Conservation (phyloP, 2,113 vertebrate genomes). For the Alosa alosa region DNA sequence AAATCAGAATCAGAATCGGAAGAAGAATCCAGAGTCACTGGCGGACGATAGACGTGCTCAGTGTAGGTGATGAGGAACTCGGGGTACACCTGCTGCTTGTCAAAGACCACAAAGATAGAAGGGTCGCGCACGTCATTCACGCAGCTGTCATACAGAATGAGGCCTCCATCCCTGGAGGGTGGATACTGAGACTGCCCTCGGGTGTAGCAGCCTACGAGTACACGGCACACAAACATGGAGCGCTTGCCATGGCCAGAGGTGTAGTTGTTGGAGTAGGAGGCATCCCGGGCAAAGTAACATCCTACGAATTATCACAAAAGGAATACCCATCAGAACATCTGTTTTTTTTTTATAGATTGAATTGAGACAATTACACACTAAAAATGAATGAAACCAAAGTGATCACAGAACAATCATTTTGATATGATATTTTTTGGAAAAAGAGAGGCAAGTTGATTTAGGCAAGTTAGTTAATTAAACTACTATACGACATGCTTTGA, state of each 20-base stretch:
- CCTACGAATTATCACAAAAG: conserved; percentile 66
- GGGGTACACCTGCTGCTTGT: conserved; percentile 88
- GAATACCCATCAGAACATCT: neutral
- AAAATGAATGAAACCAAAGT: neutral
- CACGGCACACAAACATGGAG: conserved; percentile 82
- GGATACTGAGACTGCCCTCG: conserved; percentile 68
- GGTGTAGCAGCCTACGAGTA: conserved; percentile 83
- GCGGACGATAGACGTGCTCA: neutral
- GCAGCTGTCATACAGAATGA: conserved; percentile 84
- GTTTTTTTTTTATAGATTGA: neutral
- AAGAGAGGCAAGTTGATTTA: neutral
- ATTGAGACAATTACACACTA: neutral
- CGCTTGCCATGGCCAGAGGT: conserved; percentile 18
- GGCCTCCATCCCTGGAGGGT: conserved; percentile 75
- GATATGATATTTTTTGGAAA: too few relatives aligned
- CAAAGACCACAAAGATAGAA: conserved; percentile 88
- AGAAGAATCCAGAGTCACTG: neutral
- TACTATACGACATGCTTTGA: neutral
- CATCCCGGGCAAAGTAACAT: conserved; percentile 89
- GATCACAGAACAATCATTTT: neutral
- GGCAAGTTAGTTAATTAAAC: too few relatives aligned
- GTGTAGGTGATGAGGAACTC: conserved; percentile 86
- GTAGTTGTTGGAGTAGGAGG: conserved; percentile 80
- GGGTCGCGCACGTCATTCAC: conserved; percentile 76
- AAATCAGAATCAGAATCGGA: neutral